Conservation (phyloP, 2,113 vertebrate species). For the Junco hyemalis region DNA sequence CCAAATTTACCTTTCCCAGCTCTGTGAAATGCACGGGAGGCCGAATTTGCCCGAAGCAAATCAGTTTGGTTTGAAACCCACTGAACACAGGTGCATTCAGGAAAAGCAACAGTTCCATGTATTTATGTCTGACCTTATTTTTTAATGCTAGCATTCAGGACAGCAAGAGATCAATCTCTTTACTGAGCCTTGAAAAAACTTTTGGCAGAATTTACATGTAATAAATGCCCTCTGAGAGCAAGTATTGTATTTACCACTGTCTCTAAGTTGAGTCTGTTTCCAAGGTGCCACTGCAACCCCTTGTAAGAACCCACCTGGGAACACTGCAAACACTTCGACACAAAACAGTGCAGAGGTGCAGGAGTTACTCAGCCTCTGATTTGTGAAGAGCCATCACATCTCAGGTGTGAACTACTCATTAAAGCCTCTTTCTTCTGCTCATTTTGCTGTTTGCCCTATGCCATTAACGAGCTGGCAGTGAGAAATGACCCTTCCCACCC, state of each 20-base stretch:
- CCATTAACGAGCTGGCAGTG: neutral
- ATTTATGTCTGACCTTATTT: neutral
- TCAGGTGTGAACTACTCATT: neutral
- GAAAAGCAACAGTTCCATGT: neutral
- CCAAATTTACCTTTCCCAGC: neutral
- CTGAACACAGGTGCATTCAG: neutral
- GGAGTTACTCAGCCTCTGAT: neutral
- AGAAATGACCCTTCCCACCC: neutral
- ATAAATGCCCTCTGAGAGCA: neutral
- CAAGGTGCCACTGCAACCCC: neutral
- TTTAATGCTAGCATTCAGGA: neutral
- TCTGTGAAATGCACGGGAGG: neutral
- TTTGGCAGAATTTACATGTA: neutral
- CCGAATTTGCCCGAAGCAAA: neutral
- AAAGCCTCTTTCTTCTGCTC: neutral
- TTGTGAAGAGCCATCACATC: neutral
- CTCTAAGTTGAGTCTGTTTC: neutral
- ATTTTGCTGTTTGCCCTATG: neutral
- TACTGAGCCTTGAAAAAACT: neutral
- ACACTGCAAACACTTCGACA: neutral
- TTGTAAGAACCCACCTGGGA: neutral
- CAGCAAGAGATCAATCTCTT: neutral
- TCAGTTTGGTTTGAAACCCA: neutral
- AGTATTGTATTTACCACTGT: neutral
- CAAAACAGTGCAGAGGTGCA: neutral